A percentile compares a stretch with the other conserved stretches of the same genome.
Evolutionary conservation across 2,113 vertebrate species (phyloP).

Genomic region (Podocnemis expansa): DNA sequence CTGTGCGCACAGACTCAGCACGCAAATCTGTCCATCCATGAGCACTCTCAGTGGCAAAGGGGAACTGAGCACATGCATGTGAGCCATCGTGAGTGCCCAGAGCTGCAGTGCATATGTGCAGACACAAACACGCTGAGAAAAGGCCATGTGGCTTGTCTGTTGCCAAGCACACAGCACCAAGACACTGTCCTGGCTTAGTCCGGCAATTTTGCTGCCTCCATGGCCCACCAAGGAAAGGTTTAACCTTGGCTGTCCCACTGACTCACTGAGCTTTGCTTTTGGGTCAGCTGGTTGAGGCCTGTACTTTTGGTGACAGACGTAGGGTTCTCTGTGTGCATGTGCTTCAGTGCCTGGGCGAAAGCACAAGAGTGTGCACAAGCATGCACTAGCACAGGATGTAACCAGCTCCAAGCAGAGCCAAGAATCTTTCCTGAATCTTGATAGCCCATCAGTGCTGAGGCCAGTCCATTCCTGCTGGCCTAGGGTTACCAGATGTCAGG

Average conservation of each 20-base stretch:
- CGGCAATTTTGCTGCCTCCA: too few relatives aligned
- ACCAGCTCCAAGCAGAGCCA: background rate
- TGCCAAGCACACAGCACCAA: background rate
- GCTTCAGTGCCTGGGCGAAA: background rate
- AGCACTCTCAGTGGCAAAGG: background rate
- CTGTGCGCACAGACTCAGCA: accelerated
- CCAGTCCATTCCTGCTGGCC: background rate
- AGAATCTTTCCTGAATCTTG: background rate
- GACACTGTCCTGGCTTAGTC: background rate
- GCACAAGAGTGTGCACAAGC: background rate
- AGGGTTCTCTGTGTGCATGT: background rate
- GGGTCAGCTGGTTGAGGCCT: too few relatives aligned
- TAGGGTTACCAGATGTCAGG: too few relatives aligned
- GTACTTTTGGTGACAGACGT: background rate
- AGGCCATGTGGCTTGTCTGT: background rate
- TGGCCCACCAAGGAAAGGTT: too few relatives aligned
- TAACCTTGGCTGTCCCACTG: background rate
- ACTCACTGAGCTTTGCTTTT: background rate
- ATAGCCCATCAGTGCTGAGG: background rate
- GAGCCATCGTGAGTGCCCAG: background rate
- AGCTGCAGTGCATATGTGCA: background rate
- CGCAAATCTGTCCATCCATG: background rate
- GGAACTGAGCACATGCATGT: background rate
- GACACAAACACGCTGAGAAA: background rate
- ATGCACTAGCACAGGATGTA: background rate